Evolutionary conservation across 2,888 invertebrate genomes (phyloP).

Genomic region (Anorthoa munda): DNA sequence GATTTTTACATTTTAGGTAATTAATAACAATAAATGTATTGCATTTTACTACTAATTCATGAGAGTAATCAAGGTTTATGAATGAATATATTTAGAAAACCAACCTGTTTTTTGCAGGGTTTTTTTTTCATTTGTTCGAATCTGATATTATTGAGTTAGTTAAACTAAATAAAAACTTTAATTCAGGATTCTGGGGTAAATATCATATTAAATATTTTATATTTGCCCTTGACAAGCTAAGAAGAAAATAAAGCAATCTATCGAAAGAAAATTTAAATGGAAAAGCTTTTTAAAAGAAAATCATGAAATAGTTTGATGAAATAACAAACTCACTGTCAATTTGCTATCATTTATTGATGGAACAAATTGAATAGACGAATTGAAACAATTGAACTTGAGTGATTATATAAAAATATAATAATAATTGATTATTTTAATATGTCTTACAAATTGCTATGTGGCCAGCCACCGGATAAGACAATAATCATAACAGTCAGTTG

Average conservation of each 20-base stretch:
- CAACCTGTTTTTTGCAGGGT: background rate
- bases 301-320: slow-evolving; percentile 40
- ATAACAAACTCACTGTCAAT: slow-evolving; percentile 78
- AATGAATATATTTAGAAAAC: background rate
- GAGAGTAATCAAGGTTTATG: background rate
- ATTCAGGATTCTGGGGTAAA: too few species aligned
- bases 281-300: background rate
- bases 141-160: too few species aligned
- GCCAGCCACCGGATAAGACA: slow-evolving; percentile 88
- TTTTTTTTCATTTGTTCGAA: too few species aligned
- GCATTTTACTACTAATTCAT: background rate
- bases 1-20: background rate
- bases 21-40: too few species aligned
- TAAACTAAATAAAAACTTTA: too few species aligned
- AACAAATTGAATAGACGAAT: slow-evolving; percentile 88
- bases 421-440: slow-evolving; percentile 73
- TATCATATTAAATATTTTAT: too few species aligned
- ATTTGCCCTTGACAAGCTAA: too few species aligned
- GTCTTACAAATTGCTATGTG: slow-evolving; percentile 84
- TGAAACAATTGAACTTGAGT: slow-evolving; percentile 83
- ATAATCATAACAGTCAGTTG: slow-evolving; percentile 67
- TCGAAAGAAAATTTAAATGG: background rate
- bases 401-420: slow-evolving; percentile 86
- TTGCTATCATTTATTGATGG: slow-evolving; percentile 90
- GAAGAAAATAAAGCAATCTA: background rate